Base-by-base conservation (phyloP, 53 echinoderm and acorn worm genomes). In the Crossaster papposus region DNA sequence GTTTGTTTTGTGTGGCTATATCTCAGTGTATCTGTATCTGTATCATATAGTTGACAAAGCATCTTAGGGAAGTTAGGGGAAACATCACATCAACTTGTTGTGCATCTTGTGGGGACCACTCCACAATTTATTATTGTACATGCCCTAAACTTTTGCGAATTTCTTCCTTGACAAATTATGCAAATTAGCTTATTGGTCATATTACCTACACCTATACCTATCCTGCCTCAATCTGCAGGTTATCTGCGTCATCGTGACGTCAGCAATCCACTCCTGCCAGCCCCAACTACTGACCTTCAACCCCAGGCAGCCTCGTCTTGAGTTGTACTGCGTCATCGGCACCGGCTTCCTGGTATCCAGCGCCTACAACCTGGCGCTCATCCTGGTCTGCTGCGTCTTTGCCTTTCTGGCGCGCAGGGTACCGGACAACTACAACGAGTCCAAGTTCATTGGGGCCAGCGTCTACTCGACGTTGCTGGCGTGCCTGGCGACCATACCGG, bases 341-440 rank as follows among this genome's bases (percentile, higher is more conserved):
- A 73, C 52, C 34, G 86, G 86, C 51, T 86, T 86, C 37, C 52
- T 86, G 34, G 64, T 75, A 35, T 86, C 86, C 51, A 30, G 72
- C 52, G 1, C 51, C 18, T 89, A 89, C 81, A 89, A 89, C 81
- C 81, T 89, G 32, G 23, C 81, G 24, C 70, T 89, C 37, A 55
- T 89, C 63, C 31, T 89, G 44, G 70, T 70, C 51, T 89, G 89
- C 58, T 89, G 89, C 72, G 44, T 79, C 71, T 89, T 79, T 51
- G 89, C 89, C 58, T 90, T 82, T 55, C 44, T 55, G 72, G 81
- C 90, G 2, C 81, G 90, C 32, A 70, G 54, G 37, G 90, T 90
- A 13, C 90, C 90, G 4, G 90, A 90, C 72, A 90, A 90, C 82
- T 90, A 81, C 78, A 90, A 89, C 89, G 89, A 89, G 80, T 89